Evolutionary conservation across 2,888 invertebrate genomes (phyloP).

Genomic region (Aradus depressus): DNA sequence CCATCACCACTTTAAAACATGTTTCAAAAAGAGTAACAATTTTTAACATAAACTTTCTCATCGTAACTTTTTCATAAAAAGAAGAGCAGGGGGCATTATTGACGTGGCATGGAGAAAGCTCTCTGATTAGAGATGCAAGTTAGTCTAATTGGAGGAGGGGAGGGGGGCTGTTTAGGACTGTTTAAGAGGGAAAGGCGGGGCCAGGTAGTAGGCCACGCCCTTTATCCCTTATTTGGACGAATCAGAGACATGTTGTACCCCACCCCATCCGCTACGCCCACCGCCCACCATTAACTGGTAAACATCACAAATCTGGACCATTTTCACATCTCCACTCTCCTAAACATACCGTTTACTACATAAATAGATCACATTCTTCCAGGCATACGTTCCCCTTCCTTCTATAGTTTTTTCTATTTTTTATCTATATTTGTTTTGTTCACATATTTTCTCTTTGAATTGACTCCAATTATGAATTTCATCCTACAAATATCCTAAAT

Average conservation of each 20-base stretch:
- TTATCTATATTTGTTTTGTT: background rate
- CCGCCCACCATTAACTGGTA: constrained; percentile 8
- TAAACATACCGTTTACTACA: constrained; percentile 16
- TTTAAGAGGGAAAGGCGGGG: no score
- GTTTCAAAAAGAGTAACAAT: no score
- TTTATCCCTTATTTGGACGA: background rate
- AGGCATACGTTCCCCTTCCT: background rate
- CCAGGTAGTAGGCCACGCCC: no score
- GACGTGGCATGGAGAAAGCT: no score
- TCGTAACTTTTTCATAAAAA: background rate
- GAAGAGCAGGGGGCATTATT: no score
- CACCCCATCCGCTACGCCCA: constrained; percentile 6
- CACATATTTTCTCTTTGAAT: background rate
- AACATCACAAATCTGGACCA: constrained; percentile 12
- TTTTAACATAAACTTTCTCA: no score
- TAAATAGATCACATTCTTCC: constrained; percentile 12
- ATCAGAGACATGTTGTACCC: background rate
- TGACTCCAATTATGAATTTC: background rate
- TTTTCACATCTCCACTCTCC: constrained; percentile 1
- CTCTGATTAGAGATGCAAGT: no score
- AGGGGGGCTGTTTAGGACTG: constrained; percentile 15
- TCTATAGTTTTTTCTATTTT: background rate
- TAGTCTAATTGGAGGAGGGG: constrained; percentile 16
- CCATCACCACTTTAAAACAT: no score
- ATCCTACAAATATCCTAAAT: background rate